Evolutionary conservation across 2,888 invertebrate species (phyloP).

Genomic region (Drosophila nr. perissopoda): DNA sequence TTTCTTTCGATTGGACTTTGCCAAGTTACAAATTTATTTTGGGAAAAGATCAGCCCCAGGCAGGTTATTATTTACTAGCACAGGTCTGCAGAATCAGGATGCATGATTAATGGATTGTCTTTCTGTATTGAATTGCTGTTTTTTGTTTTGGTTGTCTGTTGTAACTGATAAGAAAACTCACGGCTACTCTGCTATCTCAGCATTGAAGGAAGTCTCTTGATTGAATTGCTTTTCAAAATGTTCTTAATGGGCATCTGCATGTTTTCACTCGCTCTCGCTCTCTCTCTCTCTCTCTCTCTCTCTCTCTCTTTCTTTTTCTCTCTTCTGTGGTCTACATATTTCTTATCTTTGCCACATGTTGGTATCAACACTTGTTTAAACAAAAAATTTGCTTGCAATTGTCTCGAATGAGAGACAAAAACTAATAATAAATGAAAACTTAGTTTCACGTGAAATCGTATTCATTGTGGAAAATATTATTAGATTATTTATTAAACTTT

Average conservation of each 20-base stretch:
- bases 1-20: neutral
- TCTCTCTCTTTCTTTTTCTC: neutral
- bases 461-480: conserved; percentile 10
- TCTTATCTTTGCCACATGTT: conserved; percentile 28
- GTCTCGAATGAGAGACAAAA: conserved; percentile 7
- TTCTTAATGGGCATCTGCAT: conserved; percentile 11
- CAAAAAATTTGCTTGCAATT: conserved; percentile 22
- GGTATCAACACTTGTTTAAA: conserved; percentile 47
- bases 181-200: conserved; percentile 22
- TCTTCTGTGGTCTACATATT: conserved; percentile 7
- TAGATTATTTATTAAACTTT: conserved; percentile 6
- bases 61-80: conserved; percentile 13
- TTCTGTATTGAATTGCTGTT: conserved; percentile 9
- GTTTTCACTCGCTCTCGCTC: conserved; percentile 3
- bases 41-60: neutral
- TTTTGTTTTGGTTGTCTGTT: conserved; percentile 7
- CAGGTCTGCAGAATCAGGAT: neutral
- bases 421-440: conserved; percentile 2
- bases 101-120: conserved; percentile 2
- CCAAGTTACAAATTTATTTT: neutral
- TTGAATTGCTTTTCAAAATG: conserved; percentile 42
- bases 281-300: conserved; percentile 3
- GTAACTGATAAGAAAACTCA: conserved; percentile 25
- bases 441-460: neutral
- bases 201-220: conserved; percentile 35